Conservation (phyloP, 2,797 vertebrate genomes). For the Coccyzus lansbergi region DNA sequence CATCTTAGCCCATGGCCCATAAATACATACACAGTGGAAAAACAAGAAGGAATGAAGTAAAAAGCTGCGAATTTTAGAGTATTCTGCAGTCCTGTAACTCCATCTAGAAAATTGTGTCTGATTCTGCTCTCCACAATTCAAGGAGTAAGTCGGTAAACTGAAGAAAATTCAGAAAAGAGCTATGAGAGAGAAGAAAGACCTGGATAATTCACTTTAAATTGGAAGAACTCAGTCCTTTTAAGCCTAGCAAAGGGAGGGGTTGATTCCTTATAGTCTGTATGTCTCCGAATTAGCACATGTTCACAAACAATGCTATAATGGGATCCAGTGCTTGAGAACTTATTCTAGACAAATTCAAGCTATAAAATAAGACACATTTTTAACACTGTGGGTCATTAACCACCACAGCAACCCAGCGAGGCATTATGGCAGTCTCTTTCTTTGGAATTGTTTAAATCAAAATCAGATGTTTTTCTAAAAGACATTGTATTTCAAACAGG, state of each 20-base stretch:
- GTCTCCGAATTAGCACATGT: not conserved
- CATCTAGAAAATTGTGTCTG: not conserved
- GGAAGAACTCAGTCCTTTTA: not conserved
- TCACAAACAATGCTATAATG: constrained; percentile 30
- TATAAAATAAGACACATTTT: constrained; percentile 41
- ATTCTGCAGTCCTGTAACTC: not conserved
- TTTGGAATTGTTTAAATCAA: constrained; percentile 21
- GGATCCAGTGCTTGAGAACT: constrained; percentile 43
- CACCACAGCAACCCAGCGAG: not conserved
- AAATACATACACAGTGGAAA: not conserved
- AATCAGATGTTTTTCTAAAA: constrained; percentile 27
- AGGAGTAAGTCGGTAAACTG: not conserved
- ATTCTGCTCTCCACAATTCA: not conserved
- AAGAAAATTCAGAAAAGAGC: not conserved
- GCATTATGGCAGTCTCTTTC: not conserved
- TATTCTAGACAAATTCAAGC: constrained; percentile 36
- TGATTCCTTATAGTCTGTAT: not conserved
- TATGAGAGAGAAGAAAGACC: not conserved
- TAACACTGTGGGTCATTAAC: constrained; percentile 43
- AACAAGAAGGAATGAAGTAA: not conserved
- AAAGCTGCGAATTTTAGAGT: not conserved
- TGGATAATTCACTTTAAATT: not conserved
- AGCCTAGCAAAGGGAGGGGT: not conserved
- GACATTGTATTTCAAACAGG: not conserved
- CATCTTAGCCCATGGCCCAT: not conserved